Evolutionary conservation across 2,113 vertebrate species (phyloP).

Genomic region (Oryzias celebensis): DNA sequence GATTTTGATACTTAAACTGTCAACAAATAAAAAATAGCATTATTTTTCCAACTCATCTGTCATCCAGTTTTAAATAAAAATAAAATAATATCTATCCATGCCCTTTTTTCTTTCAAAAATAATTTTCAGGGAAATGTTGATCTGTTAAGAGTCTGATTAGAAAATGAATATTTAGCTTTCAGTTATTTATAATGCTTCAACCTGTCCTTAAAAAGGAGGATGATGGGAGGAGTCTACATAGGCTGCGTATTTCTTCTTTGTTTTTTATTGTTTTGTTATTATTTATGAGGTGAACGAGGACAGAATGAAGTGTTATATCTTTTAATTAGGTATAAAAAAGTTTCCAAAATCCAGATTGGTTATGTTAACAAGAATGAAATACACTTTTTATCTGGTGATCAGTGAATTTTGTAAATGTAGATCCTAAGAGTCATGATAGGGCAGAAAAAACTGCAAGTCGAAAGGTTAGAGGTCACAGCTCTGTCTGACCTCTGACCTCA

Average conservation of each 20-base stretch:
- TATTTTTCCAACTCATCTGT: too few species aligned
- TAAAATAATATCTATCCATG: too few species aligned
- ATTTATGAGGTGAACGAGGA: background rate
- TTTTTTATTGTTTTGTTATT: too few species aligned
- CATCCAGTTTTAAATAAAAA: too few species aligned
- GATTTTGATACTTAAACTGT: too few species aligned
- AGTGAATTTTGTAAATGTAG: background rate
- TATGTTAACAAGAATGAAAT: background rate
- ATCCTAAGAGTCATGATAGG: background rate
- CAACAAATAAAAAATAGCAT: background rate
- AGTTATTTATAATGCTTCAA: conserved; percentile 26
- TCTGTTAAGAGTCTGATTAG: background rate
- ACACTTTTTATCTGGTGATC: background rate
- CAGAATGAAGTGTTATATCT: background rate
- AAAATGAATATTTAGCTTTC: background rate
- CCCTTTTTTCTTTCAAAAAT: background rate
- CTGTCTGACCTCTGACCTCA: conserved; percentile 6
- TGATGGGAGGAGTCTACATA: background rate
- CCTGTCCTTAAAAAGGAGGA: background rate
- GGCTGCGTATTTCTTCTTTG: too few species aligned
- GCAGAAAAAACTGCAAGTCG: background rate
- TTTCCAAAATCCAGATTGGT: conserved; percentile 1
- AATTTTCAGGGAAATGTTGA: conserved; percentile 2
- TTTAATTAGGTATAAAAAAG: background rate
- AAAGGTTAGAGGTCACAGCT: background rate